Base-by-base conservation (phyloP, 2,797 vertebrate species). In the Acropternis orthonyx region DNA sequence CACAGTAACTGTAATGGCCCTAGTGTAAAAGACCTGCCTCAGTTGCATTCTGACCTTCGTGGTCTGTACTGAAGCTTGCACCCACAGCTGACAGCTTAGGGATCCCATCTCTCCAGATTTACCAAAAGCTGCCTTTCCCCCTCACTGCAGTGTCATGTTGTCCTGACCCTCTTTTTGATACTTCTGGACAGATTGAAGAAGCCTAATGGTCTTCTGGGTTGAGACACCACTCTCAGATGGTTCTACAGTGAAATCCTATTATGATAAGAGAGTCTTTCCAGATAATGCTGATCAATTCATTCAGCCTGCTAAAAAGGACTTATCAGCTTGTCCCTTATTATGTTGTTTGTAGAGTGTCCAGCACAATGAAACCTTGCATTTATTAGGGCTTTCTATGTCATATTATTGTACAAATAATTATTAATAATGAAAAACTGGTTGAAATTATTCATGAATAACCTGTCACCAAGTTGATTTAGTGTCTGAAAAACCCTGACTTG, bases 361-460 rank as follows among this genome's bases (percentile, higher is more conserved):
- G 71, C 34, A 93, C 69, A 95, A 94, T 65, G 66, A 90, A 86
- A 67, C 36, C 52, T 82, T 87, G 62, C 59, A 90, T 82, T 92
- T 93, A 88, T 88, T 92, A 54, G 77, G 37, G 46, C 71, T 75
- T 92, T 86, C 78, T 56, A 79, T 91, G 88, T 87, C 66, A 73
- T 34, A 88, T 43, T 89, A 58, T 76, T 88, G 59, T 77, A 88
- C 79, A 95, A 95, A 95, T 93, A 96, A 95, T 94, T 96, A 93
- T 65, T 91, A 97, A 86, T 94, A 95, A 95, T 78, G 81, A 78
- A 95, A 94, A 93, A 2, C 69, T 81, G 75, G 76, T 80, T 69
- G 69, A 95, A 94, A 94, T 94, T 96, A 91, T 89, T 95, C 55
- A 96, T 65, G 77, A 95, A 92, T 82, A 94, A 82, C 74, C 67